Evolutionary conservation across 2,113 vertebrate genomes (phyloP), one percentile per base, ranked within the genome.

Genomic region (Pterocles gutturalis): DNA sequence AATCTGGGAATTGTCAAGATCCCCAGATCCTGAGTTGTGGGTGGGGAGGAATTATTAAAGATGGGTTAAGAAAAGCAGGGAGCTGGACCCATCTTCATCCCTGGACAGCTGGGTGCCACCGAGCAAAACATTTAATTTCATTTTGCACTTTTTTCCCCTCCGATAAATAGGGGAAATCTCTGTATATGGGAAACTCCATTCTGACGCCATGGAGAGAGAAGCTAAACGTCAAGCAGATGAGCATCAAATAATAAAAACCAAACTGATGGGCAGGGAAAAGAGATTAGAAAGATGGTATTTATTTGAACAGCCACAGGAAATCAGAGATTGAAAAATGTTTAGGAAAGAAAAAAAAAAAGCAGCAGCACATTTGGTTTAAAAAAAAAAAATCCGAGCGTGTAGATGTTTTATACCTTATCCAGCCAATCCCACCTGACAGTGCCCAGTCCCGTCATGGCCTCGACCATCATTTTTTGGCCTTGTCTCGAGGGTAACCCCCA

Each of bases 401-500:
- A 65, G 90, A 87, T 34, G 51, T 57, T 34, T 72, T 69, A n/a
- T 86, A 31, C 6, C 3, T 85, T 26, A 17, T 62, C 67, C 83
- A 90, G 60, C 86, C 93, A 66, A 86, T 60, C 57, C 95, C 94
- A 46, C 43, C 87, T n/a, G 36, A 15, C 25, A 10, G 41, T 4
- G 83, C 66, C 66, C 51, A 53, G 88, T 82, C 58, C 78, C 21
- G 0, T 11, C 83, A 45, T 8, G 8, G 38, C 64, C 55, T 19
- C 3, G 4, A 18, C 8, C 24, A 2, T 98, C 96, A 98, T 55
- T 97, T 99, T 99, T 98, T 97, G 92, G 97, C 89, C 96, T 98
- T 99, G 73, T 98, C 98, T 29, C 72, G 93, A 45, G 98, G 97
- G 94, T 97, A 98, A 82, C 98, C 94, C 16, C 99, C 98, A 5